Conservation (phyloP, 2,113 vertebrate genomes). For the Neoarius graeffei region DNA sequence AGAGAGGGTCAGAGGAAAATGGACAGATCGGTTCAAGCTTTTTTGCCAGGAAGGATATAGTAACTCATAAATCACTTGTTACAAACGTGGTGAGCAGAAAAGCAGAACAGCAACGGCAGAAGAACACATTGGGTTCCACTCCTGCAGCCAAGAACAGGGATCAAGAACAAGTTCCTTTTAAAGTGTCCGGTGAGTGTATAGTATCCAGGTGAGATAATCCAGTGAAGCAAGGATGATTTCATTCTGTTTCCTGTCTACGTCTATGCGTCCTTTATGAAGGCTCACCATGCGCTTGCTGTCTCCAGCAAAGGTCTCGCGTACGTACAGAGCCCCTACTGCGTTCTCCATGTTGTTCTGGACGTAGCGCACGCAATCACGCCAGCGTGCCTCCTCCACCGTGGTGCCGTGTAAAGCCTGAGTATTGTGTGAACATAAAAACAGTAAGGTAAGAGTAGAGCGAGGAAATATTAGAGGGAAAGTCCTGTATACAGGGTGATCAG, state of each 20-base stretch:
- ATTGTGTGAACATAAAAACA: not conserved
- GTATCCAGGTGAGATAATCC: not conserved
- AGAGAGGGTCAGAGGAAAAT: too few species aligned
- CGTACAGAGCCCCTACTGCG: constrained; percentile 90
- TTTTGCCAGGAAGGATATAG: too few species aligned
- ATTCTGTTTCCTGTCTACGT: not conserved
- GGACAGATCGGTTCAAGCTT: too few species aligned
- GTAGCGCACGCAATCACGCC: constrained; percentile 91
- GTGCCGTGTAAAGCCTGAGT: constrained; percentile 87
- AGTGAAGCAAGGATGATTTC: not conserved
- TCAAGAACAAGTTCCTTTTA: not conserved
- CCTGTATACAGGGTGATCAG: not conserved
- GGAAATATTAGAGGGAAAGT: not conserved
- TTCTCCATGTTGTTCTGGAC: constrained; percentile 96
- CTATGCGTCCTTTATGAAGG: not conserved
- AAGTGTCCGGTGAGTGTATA: not conserved
- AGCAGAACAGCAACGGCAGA: too few species aligned
- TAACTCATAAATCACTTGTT: too few species aligned
- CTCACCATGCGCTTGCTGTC: constrained; percentile 92
- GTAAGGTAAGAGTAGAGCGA: not conserved
- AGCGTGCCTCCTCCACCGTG: constrained; percentile 86
- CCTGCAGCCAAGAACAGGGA: not conserved
- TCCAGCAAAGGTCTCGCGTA: constrained; percentile 85
- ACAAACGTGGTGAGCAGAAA: too few species aligned
- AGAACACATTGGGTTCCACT: too few species aligned